Base-by-base conservation (phyloP, 2,797 vertebrate species). In the Hypotaenidia okinawae region DNA sequence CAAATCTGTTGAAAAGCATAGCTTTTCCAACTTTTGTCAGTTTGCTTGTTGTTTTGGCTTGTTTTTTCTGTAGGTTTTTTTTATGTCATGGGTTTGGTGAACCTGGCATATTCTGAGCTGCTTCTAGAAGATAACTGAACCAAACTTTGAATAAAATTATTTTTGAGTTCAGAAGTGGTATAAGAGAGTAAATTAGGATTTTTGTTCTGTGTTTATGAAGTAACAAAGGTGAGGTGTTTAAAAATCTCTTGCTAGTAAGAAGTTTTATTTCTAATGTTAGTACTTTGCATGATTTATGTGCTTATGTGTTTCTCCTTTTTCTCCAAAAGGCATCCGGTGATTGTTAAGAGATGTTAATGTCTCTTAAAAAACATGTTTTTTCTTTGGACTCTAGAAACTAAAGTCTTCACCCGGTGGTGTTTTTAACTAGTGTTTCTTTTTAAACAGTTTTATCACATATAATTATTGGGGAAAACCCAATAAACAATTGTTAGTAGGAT, bases 281-380 rank as follows among this genome's bases (percentile, higher is more conserved):
- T 62, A 33, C 8, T 76, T 91, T 9, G 18, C 6, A 2, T 86
- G 58, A 81, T 75, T 41, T 84, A 33, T 43, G 8, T 37, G 11
- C 39, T 84, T 14, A 13, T 0, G 0, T 51, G 32, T 93, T 27
- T 3, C 25, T 80, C 4, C 1, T 51, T 51, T 25, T 16, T 33
- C 11, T 45, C 11, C 43, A 32, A n/a, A 73, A 41, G 12, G n/a
- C 47, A 87, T 4, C 45, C 76, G 30, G 13, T 24, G 17, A 51
- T 18, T 57, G 10, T 59, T 89, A 52, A 52, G 33, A 57, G 28
- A 61, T 5, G 2, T 7, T 22, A n/a, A 33, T 51, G 6, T 69
- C 68, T 58, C 68, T 58, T n/a, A 7, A 23, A 67, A 61, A 47
- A 10, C 0, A 2, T 24, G 2, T 32, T 32, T 49, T 69, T 80